Percentiles rank a stretch among this genome's conserved stretches.
These are phyloP conservation scores for Ptychodera flava DNA, from an alignment of 35 echinoderm and acorn worm genomes.

Conservation along the genomic window DNA sequence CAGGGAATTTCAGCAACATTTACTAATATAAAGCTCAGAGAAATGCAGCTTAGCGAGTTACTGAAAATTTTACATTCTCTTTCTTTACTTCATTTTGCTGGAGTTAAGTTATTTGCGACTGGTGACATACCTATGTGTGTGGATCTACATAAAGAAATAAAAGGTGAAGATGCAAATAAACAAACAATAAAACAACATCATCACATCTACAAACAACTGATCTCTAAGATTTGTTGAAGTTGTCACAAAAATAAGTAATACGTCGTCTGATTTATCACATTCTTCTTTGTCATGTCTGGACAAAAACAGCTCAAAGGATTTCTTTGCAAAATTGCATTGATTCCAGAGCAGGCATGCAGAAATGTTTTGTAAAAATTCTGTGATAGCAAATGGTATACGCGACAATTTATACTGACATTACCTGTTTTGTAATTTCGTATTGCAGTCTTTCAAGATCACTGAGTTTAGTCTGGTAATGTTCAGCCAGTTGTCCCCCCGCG, in stretches of 20 bases:
- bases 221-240: not conserved
- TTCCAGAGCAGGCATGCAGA: too few species aligned
- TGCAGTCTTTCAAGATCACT: slow-evolving; percentile 73
- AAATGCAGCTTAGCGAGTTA: not conserved
- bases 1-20: not conserved
- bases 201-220: not conserved
- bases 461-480: slow-evolving; percentile 46
- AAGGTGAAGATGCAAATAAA: not conserved
- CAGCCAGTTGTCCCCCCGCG: slow-evolving; percentile 42
- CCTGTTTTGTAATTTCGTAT: slow-evolving; percentile 89
- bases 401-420: not conserved
- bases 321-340: not conserved
- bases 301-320: not conserved
- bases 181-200: not conserved
- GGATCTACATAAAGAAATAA: not conserved
- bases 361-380: too few species aligned
- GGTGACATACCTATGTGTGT: not conserved
- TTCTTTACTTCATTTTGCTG: not conserved
- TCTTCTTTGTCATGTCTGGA: not conserved
- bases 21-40: slow-evolving; percentile 7
- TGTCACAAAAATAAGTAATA: not conserved
- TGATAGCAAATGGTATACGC: not conserved
- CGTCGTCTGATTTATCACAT: not conserved
- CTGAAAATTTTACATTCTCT: not conserved
- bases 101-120: not conserved